Base-by-base conservation (phyloP, 2,113 vertebrate genomes). In the Donacobius atricapilla region DNA sequence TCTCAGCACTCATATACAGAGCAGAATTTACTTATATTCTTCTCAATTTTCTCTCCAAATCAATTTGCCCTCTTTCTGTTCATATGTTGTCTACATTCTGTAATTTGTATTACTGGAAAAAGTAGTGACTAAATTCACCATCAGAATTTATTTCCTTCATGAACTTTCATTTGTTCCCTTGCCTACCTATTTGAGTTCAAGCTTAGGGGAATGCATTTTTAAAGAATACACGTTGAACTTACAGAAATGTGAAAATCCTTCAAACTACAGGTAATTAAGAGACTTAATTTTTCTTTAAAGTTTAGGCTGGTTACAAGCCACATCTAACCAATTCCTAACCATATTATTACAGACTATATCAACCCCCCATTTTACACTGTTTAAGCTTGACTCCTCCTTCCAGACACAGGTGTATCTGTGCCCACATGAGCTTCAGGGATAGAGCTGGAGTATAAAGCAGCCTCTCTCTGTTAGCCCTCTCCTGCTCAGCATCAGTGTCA, bases 331-430 rank as follows among this genome's bases (percentile, higher is more conserved):
- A 31, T n/a, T 81, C 31, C 25, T 27, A 65, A 61, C 17, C 4
- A 30, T 6, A 9, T 56, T 35, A 23, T 60, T 47, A 13, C 13
- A 72, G 18, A 28, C 7, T 13, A 21, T 28, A 45, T 1, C 2
- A 3, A 35, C 1, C 1, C 14, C 12, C 28, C 30, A n/a, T 83
- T 81, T 50, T 18, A 15, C 0, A 0, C 18, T 13, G 15, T 22
- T 78, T 78, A 22, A 35, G 11, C 25, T 13, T 45, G 47, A 30
- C 14, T 48, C 6, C 35, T 82, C 12, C 33, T 91, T 57, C 56
- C 39, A 85, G 58, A 24, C 21, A 15, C 7, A 50, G 0, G 0
- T 9, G 14, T 45, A 64, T 9, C 37, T 61, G 20, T 35, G 48
- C 13, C 30, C 31, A 54, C 4, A 15, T 11, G 0, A 1, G 23